Percentiles rank a stretch among this genome's conserved stretches.
phyloP scores from a whole-genome alignment of 2,113 vertebrate species.

The Oncorhynchus kisutch region DNA sequence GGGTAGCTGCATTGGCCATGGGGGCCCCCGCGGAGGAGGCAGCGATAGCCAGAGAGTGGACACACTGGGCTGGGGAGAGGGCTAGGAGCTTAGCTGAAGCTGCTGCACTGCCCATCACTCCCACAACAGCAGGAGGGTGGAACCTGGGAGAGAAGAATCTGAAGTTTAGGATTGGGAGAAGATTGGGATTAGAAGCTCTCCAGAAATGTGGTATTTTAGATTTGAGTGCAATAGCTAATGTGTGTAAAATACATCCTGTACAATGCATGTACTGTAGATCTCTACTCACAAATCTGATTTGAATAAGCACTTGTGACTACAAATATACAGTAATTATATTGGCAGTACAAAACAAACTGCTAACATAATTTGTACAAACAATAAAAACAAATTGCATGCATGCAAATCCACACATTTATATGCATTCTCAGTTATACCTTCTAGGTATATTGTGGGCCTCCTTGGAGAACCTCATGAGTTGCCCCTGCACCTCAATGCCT shows the following conservation, averaged over 20 bases:
- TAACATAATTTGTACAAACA: no score
- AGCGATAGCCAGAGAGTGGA: slow-evolving; percentile 85
- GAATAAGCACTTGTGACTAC: no score
- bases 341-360: no score
- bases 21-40: slow-evolving; percentile 89
- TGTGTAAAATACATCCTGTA: no score
- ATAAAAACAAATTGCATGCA: no score
- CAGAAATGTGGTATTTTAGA: no score
- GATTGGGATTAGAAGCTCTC: no score
- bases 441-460: slow-evolving; percentile 90
- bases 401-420: no score
- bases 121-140: slow-evolving; percentile 89
- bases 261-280: no score
- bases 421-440: slow-evolving; percentile 66
- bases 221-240: no score
- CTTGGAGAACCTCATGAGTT: slow-evolving; percentile 84
- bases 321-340: no score
- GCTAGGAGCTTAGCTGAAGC: slow-evolving; percentile 84
- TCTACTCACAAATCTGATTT: no score
- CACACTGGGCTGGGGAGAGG: slow-evolving; percentile 73
- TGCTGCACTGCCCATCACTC: slow-evolving; percentile 89
- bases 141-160: slow-evolving; percentile 75
- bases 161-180: neutral
- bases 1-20: slow-evolving; percentile 89
- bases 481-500: slow-evolving; percentile 90